Evolutionary conservation across 2,797 vertebrate species (phyloP), one percentile per base, ranked within the genome.

Genomic region (Cacajao melanocephalus): DNA sequence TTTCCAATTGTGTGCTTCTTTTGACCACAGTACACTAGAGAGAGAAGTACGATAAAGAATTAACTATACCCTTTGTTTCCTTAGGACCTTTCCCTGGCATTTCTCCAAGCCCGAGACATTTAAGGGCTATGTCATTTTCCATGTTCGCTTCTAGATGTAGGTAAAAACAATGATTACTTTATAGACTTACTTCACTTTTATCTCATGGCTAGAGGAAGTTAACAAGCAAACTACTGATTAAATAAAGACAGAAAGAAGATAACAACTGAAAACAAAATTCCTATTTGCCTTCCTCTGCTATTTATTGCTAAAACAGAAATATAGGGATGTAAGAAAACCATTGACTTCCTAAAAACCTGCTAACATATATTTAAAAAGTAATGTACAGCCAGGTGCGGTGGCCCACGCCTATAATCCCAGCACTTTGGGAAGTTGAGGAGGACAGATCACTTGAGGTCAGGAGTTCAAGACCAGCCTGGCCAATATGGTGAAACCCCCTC

Each of bases 181-280:
- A 96, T 83, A 94, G 75, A 93, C 36, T 93, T 82, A 44, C 58
- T 96, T 95, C 41, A 92, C 76, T 95, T 94, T 95, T 81, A 92
- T 86, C 70, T 46, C 8, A 28, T 50, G 75, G 94, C 55, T 91
- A 96, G 82, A 61, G 79, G 36, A 96, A 95, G 50, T 90, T 95
- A 97, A 93, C 88, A 88, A 94, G 11, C n/a, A 92, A 96, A 90
- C 58, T 46, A 76, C 67, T 91, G 90, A 96, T 79, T 92, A 90
- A 97, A 96, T 50, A 94, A 26, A 94, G 82, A 57, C 73, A 87
- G 82, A 91, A 94, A 83, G 64, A 94, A 98, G 95, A 79, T 89
- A 96, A 22, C 70, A 94, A 70, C 78, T 93, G 76, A 93, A 97
- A 96, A 93, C 88, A 15, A 98, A 95, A 97, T 90, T 86, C 20